Conservation (phyloP, 2,888 invertebrate genomes). For the Bruchidius siliquastri region DNA sequence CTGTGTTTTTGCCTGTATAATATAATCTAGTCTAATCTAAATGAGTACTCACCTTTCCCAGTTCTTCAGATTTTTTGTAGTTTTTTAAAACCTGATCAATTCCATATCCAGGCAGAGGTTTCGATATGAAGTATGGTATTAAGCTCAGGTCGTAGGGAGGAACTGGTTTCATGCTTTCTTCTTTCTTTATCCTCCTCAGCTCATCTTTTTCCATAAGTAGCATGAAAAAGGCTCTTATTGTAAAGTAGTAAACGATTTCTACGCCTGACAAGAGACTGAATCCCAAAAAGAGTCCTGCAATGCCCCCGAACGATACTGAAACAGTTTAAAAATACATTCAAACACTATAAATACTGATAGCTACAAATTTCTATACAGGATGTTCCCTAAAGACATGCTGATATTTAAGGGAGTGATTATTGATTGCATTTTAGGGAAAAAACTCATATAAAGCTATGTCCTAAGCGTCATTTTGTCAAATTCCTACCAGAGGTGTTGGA, state of each 20-base stretch:
- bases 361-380: too few relatives aligned
- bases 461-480: too few relatives aligned
- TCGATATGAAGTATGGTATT: slow-evolving; percentile 40
- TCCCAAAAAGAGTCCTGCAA: slow-evolving; percentile 65
- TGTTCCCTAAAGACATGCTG: too few relatives aligned
- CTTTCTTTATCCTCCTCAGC: slow-evolving; percentile 49
- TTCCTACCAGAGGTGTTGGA: too few relatives aligned
- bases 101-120: slow-evolving; percentile 31
- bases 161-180: slow-evolving; percentile 35
- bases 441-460: too few relatives aligned
- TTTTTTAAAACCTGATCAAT: slow-evolving; percentile 26
- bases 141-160: slow-evolving; percentile 42
- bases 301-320: slow-evolving; percentile 62
- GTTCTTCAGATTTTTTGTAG: not conserved
- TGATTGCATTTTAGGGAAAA: too few relatives aligned
- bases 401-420: too few relatives aligned
- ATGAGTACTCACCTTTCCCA: not conserved
- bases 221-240: slow-evolving; percentile 64
- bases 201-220: slow-evolving; percentile 51
- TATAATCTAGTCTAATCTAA: too few relatives aligned
- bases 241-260: slow-evolving; percentile 74
- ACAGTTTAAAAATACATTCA: slow-evolving; percentile 12
- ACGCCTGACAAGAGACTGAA: slow-evolving; percentile 73
- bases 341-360: too few relatives aligned
- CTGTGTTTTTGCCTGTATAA: too few relatives aligned